Evolutionary conservation across 2,797 vertebrate genomes (phyloP).

Genomic region (Serranus cabrilla): DNA sequence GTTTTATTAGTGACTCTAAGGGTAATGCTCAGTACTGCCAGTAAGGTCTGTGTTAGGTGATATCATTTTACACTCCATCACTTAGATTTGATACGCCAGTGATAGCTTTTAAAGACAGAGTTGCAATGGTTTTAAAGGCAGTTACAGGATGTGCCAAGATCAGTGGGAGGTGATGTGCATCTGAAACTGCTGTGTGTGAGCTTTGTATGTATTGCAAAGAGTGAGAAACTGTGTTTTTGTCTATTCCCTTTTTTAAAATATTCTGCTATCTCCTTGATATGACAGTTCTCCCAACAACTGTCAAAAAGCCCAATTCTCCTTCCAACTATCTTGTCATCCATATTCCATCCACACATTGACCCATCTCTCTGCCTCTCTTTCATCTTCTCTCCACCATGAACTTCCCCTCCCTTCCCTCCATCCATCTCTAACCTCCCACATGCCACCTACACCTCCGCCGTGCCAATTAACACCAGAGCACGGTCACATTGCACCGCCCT

Average conservation of each 20-base stretch:
- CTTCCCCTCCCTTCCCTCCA: slow-evolving; percentile 49
- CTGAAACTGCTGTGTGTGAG: not conserved
- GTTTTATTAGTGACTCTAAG: slow-evolving; percentile 67
- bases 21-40: slow-evolving; percentile 56
- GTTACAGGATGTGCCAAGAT: slow-evolving; percentile 37
- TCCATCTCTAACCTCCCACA: slow-evolving; percentile 74
- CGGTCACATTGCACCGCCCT: slow-evolving; percentile 71
- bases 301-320: slow-evolving; percentile 46
- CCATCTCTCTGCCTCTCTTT: slow-evolving; percentile 46
- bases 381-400: slow-evolving; percentile 47
- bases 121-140: slow-evolving; percentile 49
- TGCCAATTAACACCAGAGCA: slow-evolving; percentile 81
- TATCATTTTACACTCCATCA: slow-evolving; percentile 69
- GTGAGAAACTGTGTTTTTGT: slow-evolving; percentile 23
- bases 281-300: slow-evolving; percentile 46
- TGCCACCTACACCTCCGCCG: slow-evolving; percentile 67
- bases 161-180: slow-evolving; percentile 24
- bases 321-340: slow-evolving; percentile 53
- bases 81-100: slow-evolving; percentile 62
- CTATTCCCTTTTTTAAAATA: slow-evolving; percentile 18
- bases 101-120: slow-evolving; percentile 69
- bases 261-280: slow-evolving; percentile 40
- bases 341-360: slow-evolving; percentile 62
- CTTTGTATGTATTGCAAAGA: slow-evolving; percentile 16
- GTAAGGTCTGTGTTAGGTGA: slow-evolving; percentile 50